Conservation (phyloP, 2,888 invertebrate genomes). For the Agonopterix heracliana region DNA sequence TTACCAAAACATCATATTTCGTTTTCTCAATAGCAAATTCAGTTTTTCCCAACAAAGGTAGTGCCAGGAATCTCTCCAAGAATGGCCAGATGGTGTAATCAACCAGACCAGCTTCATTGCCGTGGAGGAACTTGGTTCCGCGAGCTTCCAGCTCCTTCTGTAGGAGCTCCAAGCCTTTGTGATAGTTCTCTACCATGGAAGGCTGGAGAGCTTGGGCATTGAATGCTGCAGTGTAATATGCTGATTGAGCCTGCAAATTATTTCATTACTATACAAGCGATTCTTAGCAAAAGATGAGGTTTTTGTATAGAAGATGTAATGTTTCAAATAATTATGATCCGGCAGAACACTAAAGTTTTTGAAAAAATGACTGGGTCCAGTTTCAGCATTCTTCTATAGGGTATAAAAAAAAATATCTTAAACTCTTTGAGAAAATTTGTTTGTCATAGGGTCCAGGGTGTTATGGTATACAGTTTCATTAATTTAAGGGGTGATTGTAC, state of each 20-base stretch:
- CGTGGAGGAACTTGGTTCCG: slow-evolving; percentile 80
- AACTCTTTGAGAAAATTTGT: no score
- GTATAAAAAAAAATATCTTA: no score
- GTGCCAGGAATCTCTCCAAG: slow-evolving; percentile 78
- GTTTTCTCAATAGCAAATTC: slow-evolving; percentile 79
- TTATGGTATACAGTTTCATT: no score
- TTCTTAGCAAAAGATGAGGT: no score
- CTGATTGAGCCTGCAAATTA: slow-evolving; percentile 62
- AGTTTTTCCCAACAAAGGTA: slow-evolving; percentile 78
- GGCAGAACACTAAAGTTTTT: no score
- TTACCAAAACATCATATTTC: slow-evolving; percentile 80
- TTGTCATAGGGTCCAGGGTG: no score
- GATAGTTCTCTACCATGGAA: slow-evolving; percentile 63
- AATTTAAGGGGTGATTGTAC: no score
- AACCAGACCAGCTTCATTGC: slow-evolving; percentile 83
- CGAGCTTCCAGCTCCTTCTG: slow-evolving; percentile 80
- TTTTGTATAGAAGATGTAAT: no score
- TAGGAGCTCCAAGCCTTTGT: slow-evolving; percentile 77
- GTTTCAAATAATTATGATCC: no score
- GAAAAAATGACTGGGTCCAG: no score
- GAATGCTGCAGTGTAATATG: slow-evolving; percentile 73
- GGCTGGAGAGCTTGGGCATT: slow-evolving; percentile 48
- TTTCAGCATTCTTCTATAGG: no score
- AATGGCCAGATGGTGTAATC: slow-evolving; percentile 93
- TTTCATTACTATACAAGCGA: no score